Percentiles rank a stretch among this genome's conserved stretches.
Conservation (phyloP, 2,797 vertebrate genomes). For the Tachyglossus aculeatus region DNA sequence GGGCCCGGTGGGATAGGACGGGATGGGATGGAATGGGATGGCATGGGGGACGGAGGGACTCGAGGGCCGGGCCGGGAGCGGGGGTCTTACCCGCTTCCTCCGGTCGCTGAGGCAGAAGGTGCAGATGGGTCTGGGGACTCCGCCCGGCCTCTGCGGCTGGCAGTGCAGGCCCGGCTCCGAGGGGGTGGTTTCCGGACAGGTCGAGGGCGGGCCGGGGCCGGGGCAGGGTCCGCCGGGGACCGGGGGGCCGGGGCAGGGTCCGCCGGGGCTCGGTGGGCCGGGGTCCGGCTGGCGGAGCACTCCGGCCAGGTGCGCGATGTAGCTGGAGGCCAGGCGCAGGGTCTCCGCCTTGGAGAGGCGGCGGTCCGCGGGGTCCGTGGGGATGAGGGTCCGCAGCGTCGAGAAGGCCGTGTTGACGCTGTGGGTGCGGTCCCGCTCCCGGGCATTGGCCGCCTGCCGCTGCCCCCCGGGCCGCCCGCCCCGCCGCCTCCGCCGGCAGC, state of each 20-base stretch:
- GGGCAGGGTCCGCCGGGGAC: not conserved
- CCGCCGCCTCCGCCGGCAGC: constrained; percentile 73
- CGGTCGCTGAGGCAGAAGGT: constrained; percentile 91
- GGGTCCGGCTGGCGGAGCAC: constrained; percentile 63
- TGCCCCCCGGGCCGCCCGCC: constrained; percentile 80
- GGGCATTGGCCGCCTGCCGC: constrained; percentile 88
- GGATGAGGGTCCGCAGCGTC: constrained; percentile 87
- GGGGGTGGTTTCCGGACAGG: not conserved
- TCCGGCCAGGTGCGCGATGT: constrained; percentile 89
- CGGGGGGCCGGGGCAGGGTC: not conserved
- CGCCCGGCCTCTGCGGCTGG: not conserved
- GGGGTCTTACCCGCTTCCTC: constrained; percentile 82
- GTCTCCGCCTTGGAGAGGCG: constrained; percentile 93
- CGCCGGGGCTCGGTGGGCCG: not conserved
- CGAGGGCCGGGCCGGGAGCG: too few relatives aligned
- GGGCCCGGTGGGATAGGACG: too few relatives aligned
- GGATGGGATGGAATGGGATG: too few relatives aligned
- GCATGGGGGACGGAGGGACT: too few relatives aligned
- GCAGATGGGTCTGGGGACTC: constrained; percentile 84
- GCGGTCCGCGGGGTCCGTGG: constrained; percentile 87
- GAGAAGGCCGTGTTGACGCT: constrained; percentile 90
- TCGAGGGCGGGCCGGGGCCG: not conserved
- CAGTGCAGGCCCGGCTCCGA: not conserved
- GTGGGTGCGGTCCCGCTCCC: constrained; percentile 88
- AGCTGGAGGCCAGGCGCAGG: constrained; percentile 88